Evolutionary conservation across 2,888 invertebrate species (phyloP).

Genomic region (Taphrorychus bicolor): DNA sequence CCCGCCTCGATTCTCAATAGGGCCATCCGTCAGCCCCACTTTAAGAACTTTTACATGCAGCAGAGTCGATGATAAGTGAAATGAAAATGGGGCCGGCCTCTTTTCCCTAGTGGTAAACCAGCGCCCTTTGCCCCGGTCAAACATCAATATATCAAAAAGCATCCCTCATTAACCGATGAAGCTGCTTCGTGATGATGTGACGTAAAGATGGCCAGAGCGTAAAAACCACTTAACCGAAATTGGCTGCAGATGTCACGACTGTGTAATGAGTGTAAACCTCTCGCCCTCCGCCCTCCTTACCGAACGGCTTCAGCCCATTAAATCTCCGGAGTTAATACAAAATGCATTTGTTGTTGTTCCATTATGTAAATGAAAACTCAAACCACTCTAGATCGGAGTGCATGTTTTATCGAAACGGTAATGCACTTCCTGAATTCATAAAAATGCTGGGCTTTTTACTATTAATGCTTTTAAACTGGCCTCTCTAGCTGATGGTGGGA

Average conservation of each 20-base stretch:
- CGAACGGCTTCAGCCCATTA: conserved; percentile 57
- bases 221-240: conserved; percentile 60
- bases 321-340: conserved; percentile 62
- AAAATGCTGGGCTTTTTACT: conserved; percentile 44
- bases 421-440: conserved; percentile 56
- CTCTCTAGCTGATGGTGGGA: conserved; percentile 9
- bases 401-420: conserved; percentile 56
- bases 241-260: conserved; percentile 60
- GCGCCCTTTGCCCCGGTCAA: background rate
- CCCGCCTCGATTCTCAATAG: conserved; percentile 9
- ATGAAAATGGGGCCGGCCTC: background rate
- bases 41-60: conserved; percentile 15
- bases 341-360: conserved; percentile 63
- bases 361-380: conserved; percentile 63
- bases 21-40: conserved; percentile 21
- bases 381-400: conserved; percentile 47
- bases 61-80: conserved; percentile 11
- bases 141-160: background rate
- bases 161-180: background rate
- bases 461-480: conserved; percentile 30
- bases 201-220: conserved; percentile 43
- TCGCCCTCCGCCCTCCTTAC: conserved; percentile 40
- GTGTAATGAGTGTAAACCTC: conserved; percentile 54
- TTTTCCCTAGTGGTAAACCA: too few species aligned
- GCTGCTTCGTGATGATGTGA: background rate